Percentiles rank a stretch among this genome's conserved stretches.
Conservation (phyloP, 2,797 vertebrate genomes). For the Columba guinea region DNA sequence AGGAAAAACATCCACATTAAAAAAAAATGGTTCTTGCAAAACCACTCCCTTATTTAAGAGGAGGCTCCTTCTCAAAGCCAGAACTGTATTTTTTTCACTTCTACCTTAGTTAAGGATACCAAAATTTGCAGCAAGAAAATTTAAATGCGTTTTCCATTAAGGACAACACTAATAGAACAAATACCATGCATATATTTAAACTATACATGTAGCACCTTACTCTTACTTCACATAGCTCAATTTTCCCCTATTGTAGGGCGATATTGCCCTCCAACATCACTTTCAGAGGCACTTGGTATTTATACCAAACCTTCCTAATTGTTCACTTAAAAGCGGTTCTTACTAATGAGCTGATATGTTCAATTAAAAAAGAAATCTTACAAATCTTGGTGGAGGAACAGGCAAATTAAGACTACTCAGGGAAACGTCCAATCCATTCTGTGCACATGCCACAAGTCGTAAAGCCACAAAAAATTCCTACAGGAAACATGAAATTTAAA, state of each 20-base stretch:
- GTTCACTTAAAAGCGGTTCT: not conserved
- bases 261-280: not conserved
- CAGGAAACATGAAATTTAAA: conserved; percentile 25
- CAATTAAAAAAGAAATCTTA: conserved; percentile 78
- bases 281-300: not conserved
- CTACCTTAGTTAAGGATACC: not conserved
- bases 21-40: not conserved
- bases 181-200: not conserved
- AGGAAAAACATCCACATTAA: not conserved
- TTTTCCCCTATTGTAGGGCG: not conserved
- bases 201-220: not conserved
- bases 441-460: conserved; percentile 94
- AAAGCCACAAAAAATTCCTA: conserved; percentile 98
- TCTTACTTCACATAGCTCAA: not conserved
- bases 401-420: conserved; percentile 87
- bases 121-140: not conserved
- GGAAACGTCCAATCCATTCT: conserved; percentile 96
- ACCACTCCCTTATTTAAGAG: not conserved
- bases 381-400: conserved; percentile 96
- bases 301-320: not conserved
- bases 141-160: not conserved
- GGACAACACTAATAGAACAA: not conserved
- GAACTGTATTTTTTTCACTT: not conserved
- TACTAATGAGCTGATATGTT: not conserved
- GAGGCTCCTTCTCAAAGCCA: not conserved